Percentiles rank a stretch among this genome's conserved stretches.
phyloP scores from a whole-genome alignment of 2,113 vertebrate genomes.

The Orcinus orca region DNA sequence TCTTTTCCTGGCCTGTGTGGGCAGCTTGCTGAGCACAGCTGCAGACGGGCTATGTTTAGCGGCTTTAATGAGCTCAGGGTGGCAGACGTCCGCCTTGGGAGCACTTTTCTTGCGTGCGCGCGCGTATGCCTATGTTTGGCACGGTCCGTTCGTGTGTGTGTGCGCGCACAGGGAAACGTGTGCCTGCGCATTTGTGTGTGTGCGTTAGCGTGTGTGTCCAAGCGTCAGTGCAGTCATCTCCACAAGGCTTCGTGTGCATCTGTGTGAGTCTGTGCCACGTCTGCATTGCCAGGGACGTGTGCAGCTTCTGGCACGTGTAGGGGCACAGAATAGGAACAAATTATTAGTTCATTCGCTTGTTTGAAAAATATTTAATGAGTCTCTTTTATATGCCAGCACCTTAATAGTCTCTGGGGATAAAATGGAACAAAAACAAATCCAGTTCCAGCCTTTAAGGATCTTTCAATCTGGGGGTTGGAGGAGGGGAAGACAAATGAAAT shows the following conservation, averaged over 20 bases:
- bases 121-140: background rate
- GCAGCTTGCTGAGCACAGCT: slow-evolving; percentile 75
- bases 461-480: background rate
- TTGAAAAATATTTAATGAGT: slow-evolving; percentile 47
- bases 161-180: rapidly evolving
- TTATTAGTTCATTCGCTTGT: slow-evolving; percentile 20
- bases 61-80: slow-evolving; percentile 76
- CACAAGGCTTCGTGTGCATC: background rate
- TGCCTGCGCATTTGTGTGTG: background rate
- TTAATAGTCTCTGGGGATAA: background rate
- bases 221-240: background rate
- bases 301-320: background rate
- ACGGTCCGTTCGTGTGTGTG: background rate
- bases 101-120: slow-evolving; percentile 48
- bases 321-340: background rate
- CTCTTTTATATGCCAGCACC: background rate
- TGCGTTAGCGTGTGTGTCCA: background rate
- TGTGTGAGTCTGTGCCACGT: background rate
- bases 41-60: slow-evolving; percentile 78
- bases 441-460: background rate
- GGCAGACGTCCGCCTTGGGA: slow-evolving; percentile 76
- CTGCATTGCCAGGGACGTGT: background rate
- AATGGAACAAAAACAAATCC: background rate
- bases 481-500: background rate
- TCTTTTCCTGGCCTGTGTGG: slow-evolving; percentile 76